A percentile compares a stretch with the other conserved stretches of the same genome.
phyloP scores from a whole-genome alignment of 2,113 vertebrate genomes.

The Cisticola juncidis region DNA sequence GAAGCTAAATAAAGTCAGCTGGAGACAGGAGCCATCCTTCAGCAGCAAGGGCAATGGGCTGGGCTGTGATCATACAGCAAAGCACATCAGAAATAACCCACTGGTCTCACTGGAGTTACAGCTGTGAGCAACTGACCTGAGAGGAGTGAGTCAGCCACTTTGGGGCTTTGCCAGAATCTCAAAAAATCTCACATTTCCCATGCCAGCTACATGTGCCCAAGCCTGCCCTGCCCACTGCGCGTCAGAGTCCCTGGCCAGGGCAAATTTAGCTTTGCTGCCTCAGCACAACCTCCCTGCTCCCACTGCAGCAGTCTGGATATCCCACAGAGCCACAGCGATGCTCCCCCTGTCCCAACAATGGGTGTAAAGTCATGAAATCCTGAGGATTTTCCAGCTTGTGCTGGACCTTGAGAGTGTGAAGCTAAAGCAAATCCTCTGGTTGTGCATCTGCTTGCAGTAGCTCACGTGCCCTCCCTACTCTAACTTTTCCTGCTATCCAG shows the following conservation, averaged over 20 bases:
- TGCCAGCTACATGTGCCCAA: not conserved
- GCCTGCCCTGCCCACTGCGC: not conserved
- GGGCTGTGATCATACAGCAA: not conserved
- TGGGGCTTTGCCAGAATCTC: slow-evolving; percentile 25
- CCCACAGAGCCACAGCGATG: fast-evolving
- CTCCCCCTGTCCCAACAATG: not conserved
- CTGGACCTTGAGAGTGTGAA: not conserved
- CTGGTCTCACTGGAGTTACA: slow-evolving; percentile 7
- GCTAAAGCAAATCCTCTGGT: not conserved
- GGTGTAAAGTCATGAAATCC: not conserved
- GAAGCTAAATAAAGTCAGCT: not conserved
- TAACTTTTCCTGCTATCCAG: not conserved
- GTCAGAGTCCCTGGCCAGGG: not conserved
- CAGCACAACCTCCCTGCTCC: not conserved
- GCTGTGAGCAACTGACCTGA: slow-evolving; percentile 20
- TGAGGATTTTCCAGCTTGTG: not conserved
- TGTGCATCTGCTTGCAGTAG: not conserved
- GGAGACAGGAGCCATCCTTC: slow-evolving; percentile 19
- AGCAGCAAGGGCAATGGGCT: not conserved
- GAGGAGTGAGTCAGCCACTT: slow-evolving; percentile 44
- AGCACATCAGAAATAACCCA: slow-evolving; percentile 28
- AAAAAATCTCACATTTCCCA: not conserved
- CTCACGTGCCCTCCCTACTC: not conserved
- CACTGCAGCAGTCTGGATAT: not conserved
- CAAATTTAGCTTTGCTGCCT: slow-evolving; percentile 18